Percentiles rank a stretch among this genome's conserved stretches.
Conservation (phyloP, 2,113 vertebrate genomes). For the Catharus fuscescens region DNA sequence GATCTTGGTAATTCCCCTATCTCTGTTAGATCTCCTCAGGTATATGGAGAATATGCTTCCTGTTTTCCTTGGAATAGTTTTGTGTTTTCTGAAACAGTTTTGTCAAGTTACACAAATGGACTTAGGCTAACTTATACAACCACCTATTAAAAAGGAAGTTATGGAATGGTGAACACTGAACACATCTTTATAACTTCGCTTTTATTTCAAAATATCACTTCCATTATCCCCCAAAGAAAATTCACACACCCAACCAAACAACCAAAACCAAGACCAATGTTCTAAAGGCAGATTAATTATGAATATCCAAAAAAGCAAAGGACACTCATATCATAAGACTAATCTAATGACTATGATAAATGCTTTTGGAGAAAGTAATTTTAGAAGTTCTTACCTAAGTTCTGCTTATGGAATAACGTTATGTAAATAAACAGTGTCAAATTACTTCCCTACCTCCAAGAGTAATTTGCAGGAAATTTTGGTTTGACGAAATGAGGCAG, state of each 20-base stretch:
- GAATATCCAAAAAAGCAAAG: neutral
- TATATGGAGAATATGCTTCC: neutral
- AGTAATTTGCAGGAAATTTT: neutral
- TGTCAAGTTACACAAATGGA: neutral
- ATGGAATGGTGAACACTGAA: neutral
- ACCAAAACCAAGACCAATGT: neutral
- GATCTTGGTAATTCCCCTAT: neutral
- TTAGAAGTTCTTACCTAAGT: neutral
- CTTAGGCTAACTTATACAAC: neutral
- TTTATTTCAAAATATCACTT: neutral
- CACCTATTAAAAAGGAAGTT: neutral
- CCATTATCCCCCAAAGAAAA: neutral
- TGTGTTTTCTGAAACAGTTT: neutral
- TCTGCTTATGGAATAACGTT: neutral
- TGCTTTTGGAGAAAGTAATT: neutral
- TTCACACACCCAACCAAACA: neutral
- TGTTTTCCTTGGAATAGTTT: neutral
- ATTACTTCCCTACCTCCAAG: rapidly evolving
- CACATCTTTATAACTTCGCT: neutral
- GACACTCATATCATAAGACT: neutral
- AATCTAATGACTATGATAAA: neutral
- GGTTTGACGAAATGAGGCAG: too few species aligned
- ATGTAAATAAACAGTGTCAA: neutral
- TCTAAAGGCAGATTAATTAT: neutral
- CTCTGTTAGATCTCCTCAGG: neutral